phyloP scores from a whole-genome alignment of 2,797 vertebrate genomes.

The Siniperca undulata region DNA sequence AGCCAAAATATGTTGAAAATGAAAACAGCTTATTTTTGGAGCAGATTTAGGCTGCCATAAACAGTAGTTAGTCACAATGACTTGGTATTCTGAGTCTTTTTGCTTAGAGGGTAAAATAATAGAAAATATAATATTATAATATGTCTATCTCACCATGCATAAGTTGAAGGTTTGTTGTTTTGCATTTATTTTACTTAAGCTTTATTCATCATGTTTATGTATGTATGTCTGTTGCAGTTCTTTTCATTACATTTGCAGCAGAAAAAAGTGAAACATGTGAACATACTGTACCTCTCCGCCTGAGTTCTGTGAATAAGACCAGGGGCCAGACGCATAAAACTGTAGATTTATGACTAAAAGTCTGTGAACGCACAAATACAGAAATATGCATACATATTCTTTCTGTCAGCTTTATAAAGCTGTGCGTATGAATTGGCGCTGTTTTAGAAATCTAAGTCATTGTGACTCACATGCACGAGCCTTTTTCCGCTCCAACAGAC shows the following conservation, averaged over 20 bases:
- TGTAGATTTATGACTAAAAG: neutral
- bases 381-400: neutral
- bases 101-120: neutral
- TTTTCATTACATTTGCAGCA: neutral
- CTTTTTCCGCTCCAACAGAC: neutral
- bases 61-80: neutral
- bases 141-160: neutral
- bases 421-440: no score
- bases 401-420: neutral
- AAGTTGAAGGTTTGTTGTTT: neutral
- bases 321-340: neutral
- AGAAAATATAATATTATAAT: neutral
- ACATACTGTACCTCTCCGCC: no score
- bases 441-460: neutral
- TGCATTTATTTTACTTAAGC: neutral
- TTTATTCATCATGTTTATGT: neutral
- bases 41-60: neutral
- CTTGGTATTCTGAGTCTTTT: no score
- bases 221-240: neutral
- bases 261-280: neutral
- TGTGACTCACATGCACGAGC: neutral
- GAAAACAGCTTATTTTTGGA: neutral
- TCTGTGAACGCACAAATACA: neutral
- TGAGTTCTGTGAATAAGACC: no score
- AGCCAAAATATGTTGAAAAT: neutral